These are phyloP conservation scores for Theristus sp. DNA, from an alignment of 2,888 invertebrate genomes.

Conservation along the genomic window DNA sequence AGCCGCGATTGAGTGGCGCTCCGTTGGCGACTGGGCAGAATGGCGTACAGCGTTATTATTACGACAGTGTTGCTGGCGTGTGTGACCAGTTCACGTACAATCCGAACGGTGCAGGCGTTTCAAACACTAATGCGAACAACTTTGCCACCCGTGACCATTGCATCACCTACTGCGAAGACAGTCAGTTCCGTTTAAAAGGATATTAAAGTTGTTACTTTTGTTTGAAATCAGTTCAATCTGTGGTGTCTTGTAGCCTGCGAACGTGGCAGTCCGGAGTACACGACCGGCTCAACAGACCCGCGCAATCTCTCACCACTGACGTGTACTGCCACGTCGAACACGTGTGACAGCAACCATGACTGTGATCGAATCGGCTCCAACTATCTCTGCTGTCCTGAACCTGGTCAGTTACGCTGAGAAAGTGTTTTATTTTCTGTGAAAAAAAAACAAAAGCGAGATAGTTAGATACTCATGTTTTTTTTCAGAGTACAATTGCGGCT, in stretches of 20 bases:
- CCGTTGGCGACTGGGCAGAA: not conserved
- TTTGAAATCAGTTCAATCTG: no score
- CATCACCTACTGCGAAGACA: not conserved
- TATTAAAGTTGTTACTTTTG: no score
- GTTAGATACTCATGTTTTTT: not conserved
- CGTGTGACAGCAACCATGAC: not conserved
- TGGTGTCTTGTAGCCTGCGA: conserved; percentile 19
- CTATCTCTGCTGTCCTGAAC: conserved; percentile 1
- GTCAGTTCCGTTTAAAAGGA: conserved; percentile 8
- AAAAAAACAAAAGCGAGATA: no score
- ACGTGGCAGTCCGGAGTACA: conserved; percentile 25
- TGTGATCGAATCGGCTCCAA: not conserved
- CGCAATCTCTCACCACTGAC: not conserved
- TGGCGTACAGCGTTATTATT: conserved; percentile 1
- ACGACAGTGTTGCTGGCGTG: not conserved
- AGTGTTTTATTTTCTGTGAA: not conserved
- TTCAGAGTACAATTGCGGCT: not conserved
- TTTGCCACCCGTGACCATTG: conserved; percentile 1
- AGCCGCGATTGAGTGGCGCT: not conserved
- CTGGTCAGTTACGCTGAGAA: not conserved
- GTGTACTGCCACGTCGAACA: not conserved
- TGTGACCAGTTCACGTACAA: conserved; percentile 3
- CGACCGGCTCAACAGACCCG: conserved; percentile 12
- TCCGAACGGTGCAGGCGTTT: not conserved
- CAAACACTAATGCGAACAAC: not conserved